These are phyloP conservation scores for Strigamia maritima DNA, from an alignment of 2,888 invertebrate genomes.

Conservation along the genomic window DNA sequence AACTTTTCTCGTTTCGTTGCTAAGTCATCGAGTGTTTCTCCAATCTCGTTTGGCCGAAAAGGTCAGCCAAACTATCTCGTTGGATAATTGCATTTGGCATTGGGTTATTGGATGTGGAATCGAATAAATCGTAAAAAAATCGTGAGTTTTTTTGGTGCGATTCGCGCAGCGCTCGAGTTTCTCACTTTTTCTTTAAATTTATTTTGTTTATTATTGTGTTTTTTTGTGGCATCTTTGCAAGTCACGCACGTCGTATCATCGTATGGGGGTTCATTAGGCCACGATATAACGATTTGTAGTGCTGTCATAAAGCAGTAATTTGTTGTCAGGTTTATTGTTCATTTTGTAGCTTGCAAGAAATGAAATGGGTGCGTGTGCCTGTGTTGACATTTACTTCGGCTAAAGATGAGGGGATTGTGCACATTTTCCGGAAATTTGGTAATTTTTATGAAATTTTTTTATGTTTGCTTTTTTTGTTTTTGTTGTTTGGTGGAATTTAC, in stretches of 20 bases:
- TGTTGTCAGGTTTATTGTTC: slow-evolving; percentile 15
- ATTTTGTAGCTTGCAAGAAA: slow-evolving; percentile 21
- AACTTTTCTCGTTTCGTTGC: background rate
- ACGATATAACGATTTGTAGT: slow-evolving; percentile 10
- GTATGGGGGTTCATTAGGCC: slow-evolving; percentile 9
- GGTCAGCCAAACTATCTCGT: background rate
- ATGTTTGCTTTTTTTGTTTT: background rate
- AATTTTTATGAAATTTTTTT: background rate
- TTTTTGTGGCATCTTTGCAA: background rate
- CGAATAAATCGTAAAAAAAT: background rate
- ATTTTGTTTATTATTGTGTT: background rate
- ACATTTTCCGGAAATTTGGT: background rate
- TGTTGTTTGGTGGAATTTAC: background rate
- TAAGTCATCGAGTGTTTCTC: background rate
- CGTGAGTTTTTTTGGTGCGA: too few relatives aligned
- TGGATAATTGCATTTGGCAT: background rate
- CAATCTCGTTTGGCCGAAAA: background rate
- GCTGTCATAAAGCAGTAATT: slow-evolving; percentile 10
- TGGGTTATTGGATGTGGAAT: background rate
- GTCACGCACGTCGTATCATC: background rate
- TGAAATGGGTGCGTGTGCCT: background rate
- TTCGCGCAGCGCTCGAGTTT: too few relatives aligned
- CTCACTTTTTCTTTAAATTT: background rate
- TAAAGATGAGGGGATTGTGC: background rate
- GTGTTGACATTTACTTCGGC: background rate